A percentile compares a stretch with the other conserved stretches of the same genome.
Conservation (phyloP, 2,113 vertebrate species). For the Corythornis vintsioides region DNA sequence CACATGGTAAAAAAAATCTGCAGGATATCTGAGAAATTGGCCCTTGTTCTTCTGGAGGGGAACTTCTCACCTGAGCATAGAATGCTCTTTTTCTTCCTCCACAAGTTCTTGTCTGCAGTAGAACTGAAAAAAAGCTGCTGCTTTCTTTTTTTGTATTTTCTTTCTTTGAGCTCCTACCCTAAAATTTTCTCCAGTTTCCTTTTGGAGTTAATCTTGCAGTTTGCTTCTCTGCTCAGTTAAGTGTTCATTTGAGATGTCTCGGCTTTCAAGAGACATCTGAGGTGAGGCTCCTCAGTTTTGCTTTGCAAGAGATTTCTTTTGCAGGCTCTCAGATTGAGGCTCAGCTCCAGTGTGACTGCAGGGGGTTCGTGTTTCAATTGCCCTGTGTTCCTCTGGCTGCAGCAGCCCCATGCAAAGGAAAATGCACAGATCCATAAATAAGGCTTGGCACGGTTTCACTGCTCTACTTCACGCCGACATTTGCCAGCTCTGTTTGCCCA, state of each 20-base stretch:
- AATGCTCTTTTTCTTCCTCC: not conserved
- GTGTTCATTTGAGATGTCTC: not conserved
- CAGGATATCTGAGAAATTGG: not conserved
- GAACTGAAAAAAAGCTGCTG: not conserved
- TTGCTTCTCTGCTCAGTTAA: not conserved
- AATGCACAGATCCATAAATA: constrained; percentile 29
- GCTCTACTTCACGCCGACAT: constrained; percentile 41
- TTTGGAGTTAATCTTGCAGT: not conserved
- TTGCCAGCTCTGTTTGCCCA: constrained; percentile 53
- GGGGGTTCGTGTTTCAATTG: constrained; percentile 22
- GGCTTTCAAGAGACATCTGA: not conserved
- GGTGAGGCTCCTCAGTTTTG: not conserved
- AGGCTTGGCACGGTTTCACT: constrained; percentile 43
- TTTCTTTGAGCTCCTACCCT: not conserved
- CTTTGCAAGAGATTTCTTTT: not conserved
- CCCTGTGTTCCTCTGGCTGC: not conserved
- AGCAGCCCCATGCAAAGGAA: constrained; percentile 18
- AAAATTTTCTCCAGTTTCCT: not conserved
- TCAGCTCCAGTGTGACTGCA: constrained; percentile 12
- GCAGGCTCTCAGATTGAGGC: not conserved
- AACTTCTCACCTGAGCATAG: not conserved
- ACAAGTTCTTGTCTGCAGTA: not conserved
- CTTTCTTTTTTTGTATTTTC: not conserved
- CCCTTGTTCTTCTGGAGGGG: not conserved
- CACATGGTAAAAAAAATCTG: not conserved